phyloP scores from a whole-genome alignment of 1,140 invertebrate genomes.

The Tribolium madens region DNA sequence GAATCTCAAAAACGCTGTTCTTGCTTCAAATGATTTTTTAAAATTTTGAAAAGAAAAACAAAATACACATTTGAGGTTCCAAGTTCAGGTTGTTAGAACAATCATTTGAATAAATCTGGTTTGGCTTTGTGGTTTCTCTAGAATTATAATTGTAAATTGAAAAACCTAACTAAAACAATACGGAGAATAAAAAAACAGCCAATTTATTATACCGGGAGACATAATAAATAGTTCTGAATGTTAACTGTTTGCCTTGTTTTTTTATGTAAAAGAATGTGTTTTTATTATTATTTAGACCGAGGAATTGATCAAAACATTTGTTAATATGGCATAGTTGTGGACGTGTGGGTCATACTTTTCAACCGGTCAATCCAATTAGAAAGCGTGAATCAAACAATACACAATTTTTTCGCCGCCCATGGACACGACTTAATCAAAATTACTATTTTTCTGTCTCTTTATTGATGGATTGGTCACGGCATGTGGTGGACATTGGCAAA shows the following conservation, averaged over 20 bases:
- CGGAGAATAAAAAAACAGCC: not conserved
- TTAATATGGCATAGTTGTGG: not conserved
- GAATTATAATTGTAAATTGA: constrained; percentile 9
- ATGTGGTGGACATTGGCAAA: constrained; percentile 16
- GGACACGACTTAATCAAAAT: constrained; percentile 19
- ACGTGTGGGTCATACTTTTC: constrained; percentile 14
- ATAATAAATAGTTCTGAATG: constrained; percentile 12
- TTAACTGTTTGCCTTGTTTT: constrained; percentile 31
- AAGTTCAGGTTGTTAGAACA: too few relatives aligned
- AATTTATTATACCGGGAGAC: not conserved
- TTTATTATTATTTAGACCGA: not conserved
- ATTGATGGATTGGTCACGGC: constrained; percentile 19
- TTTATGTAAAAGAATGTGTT: not conserved
- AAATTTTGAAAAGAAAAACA: too few relatives aligned
- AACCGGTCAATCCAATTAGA: constrained; percentile 21
- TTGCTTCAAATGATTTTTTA: too few relatives aligned
- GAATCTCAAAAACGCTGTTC: too few relatives aligned
- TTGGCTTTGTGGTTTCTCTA: not conserved
- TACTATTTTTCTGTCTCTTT: constrained; percentile 21
- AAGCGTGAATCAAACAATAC: constrained; percentile 21
- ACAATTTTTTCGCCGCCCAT: constrained; percentile 24
- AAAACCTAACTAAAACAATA: not conserved
- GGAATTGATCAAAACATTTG: not conserved
- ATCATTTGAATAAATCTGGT: too few relatives aligned
- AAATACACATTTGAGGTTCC: too few relatives aligned